Evolutionary conservation across 2,113 vertebrate genomes (phyloP), one percentile per base, ranked within the genome.

Genomic region (Dendrocopos noguchii): DNA sequence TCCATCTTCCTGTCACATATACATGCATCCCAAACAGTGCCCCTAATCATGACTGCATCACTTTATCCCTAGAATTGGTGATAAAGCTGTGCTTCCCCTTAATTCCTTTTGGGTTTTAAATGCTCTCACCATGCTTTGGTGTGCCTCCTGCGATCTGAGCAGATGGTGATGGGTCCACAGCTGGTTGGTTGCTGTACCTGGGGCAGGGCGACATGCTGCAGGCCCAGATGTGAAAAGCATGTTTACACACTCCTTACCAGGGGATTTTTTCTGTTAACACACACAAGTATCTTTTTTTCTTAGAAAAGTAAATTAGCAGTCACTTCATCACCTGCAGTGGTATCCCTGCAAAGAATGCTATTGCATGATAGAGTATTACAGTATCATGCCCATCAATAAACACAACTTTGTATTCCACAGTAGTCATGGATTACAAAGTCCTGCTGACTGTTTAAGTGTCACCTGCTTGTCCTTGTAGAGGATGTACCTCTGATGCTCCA

Each of bases 101-200:
- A 21, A 50, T 55, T 28, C 21, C 33, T 73, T 29, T 55, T 16
- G 15, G 29, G 34, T 4, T 70, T 65, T 46, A 74, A 15, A 39
- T 39, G 12, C 12, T 80, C 31, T 70, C 53, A 22, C 21, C 11
- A 5, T 8, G 3, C 22, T n/a, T 80, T 61, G 21, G 17, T 76
- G 4, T 61, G 65, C n/a, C 15, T 78, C 18, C 22, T 65, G 55
- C 25, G 20, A 16, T 9, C 31, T 64, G 55, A 36, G 12, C 21
- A 14, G 31, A 18, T 81, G 47, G n/a, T 33, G 9, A 24, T 60
- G 27, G 15, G 12, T 29, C 59, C 28, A 14, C 50, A 52, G 22
- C 72, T 0, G 0, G 11, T 7, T 25, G 19, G 8, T 20, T 57
- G 25, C 46, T 80, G 39, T 34, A 9, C 15, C 29, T 64, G 52